These are phyloP conservation scores for Drosophila mayaguana DNA, from an alignment of 2,888 invertebrate species.

Conservation along the genomic window DNA sequence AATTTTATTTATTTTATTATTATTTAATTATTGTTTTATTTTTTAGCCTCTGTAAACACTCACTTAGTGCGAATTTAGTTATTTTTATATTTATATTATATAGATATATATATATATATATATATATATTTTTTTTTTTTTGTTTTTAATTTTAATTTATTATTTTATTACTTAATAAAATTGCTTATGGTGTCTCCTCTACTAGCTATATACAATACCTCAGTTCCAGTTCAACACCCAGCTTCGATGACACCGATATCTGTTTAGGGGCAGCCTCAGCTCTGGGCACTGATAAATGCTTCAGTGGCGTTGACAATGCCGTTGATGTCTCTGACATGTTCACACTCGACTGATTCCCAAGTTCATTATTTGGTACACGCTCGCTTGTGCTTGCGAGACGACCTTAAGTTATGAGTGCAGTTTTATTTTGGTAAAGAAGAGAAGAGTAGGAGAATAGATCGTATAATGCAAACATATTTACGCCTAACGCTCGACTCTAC, in stretches of 20 bases:
- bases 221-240: slow-evolving; percentile 46
- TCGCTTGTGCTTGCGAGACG: slow-evolving; percentile 7
- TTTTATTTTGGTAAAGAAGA: slow-evolving; percentile 47
- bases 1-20: not conserved
- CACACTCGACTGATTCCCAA: slow-evolving; percentile 64
- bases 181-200: too few relatives aligned
- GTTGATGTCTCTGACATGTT: slow-evolving; percentile 55
- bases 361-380: slow-evolving; percentile 41
- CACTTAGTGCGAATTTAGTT: too few relatives aligned
- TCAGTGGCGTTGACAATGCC: slow-evolving; percentile 54
- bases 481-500: slow-evolving; percentile 30
- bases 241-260: slow-evolving; percentile 22
- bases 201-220: slow-evolving; percentile 2
- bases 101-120: too few relatives aligned
- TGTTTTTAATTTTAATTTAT: too few relatives aligned
- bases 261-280: slow-evolving; percentile 12
- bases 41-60: too few relatives aligned
- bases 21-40: too few relatives aligned
- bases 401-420: slow-evolving; percentile 42
- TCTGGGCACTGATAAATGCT: slow-evolving; percentile 65
- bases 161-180: not conserved
- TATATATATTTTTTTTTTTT: too few relatives aligned
- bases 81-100: too few relatives aligned
- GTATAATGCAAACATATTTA: slow-evolving; percentile 44
- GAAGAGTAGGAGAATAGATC: not conserved